Conservation (phyloP, 2,113 vertebrate species). For the Bucco capensis region DNA sequence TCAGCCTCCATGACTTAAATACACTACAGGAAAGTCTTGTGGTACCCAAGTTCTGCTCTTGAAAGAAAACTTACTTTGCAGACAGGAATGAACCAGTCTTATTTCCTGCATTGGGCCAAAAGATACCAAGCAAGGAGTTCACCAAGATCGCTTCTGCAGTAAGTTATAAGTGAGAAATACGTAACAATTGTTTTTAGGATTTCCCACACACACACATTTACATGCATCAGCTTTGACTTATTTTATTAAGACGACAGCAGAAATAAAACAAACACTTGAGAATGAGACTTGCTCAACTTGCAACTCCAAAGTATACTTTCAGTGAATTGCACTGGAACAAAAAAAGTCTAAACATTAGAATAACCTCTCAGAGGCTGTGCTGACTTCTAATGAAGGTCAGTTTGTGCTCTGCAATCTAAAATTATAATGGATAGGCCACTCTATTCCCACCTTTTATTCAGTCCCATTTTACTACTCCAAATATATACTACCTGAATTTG, state of each 20-base stretch:
- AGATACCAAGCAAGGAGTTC: not conserved
- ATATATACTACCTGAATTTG: constrained; percentile 65
- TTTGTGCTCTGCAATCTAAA: constrained; percentile 50
- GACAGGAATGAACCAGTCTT: not conserved
- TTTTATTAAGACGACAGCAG: not conserved
- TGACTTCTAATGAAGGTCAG: constrained; percentile 51
- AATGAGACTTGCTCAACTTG: not conserved
- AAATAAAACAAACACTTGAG: not conserved
- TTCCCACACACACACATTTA: not conserved
- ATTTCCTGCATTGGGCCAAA: not conserved
- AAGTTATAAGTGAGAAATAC: not conserved
- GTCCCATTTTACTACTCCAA: constrained; percentile 60
- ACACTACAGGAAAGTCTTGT: rapidly evolving
- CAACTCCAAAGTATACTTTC: not conserved
- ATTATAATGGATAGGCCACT: constrained; percentile 56
- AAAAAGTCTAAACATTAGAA: not conserved
- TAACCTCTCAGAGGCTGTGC: not conserved
- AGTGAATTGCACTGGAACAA: not conserved
- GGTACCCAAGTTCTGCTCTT: not conserved
- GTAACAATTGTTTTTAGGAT: not conserved
- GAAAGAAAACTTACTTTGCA: not conserved
- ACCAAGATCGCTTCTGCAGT: not conserved
- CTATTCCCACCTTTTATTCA: constrained; percentile 44
- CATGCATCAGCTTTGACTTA: not conserved
- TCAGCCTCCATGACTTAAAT: not conserved